phyloP scores from a whole-genome alignment of 2,113 vertebrate genomes.

The Toxotes chatareus region DNA sequence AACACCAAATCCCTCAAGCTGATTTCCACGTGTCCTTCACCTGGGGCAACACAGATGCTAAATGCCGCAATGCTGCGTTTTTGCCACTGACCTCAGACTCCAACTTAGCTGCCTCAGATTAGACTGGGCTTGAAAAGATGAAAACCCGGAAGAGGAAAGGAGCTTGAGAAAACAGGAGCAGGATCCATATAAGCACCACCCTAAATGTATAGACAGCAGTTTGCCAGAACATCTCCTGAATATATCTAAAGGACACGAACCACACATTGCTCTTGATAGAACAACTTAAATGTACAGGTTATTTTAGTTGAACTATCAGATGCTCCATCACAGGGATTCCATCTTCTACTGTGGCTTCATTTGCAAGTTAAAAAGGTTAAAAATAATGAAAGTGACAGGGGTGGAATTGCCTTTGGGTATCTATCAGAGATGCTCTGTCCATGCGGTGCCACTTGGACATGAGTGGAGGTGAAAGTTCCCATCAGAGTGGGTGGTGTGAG shows the following conservation, averaged over 20 bases:
- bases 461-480: conserved; percentile 69
- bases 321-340: conserved; percentile 19
- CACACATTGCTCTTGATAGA: conserved; percentile 9
- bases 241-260: conserved; percentile 18
- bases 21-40: conserved; percentile 59
- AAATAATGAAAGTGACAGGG: conserved; percentile 20
- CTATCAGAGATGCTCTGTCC: conserved; percentile 39
- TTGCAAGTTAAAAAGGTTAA: conserved; percentile 45
- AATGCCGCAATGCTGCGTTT: conserved; percentile 75
- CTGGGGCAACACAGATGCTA: conserved; percentile 64
- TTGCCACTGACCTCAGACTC: conserved; percentile 66
- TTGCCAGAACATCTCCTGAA: conserved; percentile 38
- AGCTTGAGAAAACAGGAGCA: conserved; percentile 33
- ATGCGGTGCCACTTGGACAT: conserved; percentile 52
- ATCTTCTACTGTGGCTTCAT: conserved; percentile 37
- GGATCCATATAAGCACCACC: conserved; percentile 16
- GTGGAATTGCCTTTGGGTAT: conserved; percentile 33
- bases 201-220: conserved; percentile 26
- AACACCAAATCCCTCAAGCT: conserved; percentile 63
- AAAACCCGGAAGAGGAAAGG: conserved; percentile 23
- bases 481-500: conserved; percentile 75
- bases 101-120: conserved; percentile 67
- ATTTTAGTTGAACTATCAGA: conserved; percentile 21
- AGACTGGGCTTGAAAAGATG: conserved; percentile 37
- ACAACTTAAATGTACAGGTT: conserved; percentile 50